phyloP scores from a whole-genome alignment of 1,140 invertebrate species.

The Uloborus diversus region DNA sequence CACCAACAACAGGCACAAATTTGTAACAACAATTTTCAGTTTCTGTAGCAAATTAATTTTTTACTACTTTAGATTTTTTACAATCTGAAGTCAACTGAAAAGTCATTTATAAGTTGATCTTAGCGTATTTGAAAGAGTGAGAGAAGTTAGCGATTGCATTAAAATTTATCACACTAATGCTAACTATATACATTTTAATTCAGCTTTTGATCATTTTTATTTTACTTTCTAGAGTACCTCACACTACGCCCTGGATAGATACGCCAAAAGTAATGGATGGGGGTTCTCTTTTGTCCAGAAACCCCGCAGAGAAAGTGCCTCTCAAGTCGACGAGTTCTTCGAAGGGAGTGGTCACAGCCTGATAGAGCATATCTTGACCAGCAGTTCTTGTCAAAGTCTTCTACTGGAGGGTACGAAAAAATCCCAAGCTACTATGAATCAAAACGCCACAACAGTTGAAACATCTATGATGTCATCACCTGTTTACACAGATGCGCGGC shows the following conservation, averaged over 20 bases:
- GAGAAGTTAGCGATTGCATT: neutral
- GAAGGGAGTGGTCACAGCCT: slow-evolving; percentile 61
- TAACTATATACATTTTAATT: neutral
- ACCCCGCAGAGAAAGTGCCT: slow-evolving; percentile 71
- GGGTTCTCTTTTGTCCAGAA: slow-evolving; percentile 61
- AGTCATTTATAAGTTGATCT: neutral
- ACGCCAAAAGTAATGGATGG: slow-evolving; percentile 25
- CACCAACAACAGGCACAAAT: too few species aligned
- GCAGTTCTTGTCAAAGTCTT: neutral
- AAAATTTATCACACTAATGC: neutral
- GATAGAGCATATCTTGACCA: neutral
- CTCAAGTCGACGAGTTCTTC: slow-evolving; percentile 77
- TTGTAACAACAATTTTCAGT: too few species aligned
- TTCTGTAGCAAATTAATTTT: too few species aligned
- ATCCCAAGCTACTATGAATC: neutral
- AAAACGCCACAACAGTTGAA: neutral
- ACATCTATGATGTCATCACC: neutral
- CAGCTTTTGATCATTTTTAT: neutral
- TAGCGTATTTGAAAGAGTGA: neutral
- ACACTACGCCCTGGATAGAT: slow-evolving; percentile 37
- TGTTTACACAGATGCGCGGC: too few species aligned
- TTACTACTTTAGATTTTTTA: too few species aligned
- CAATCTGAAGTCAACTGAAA: too few species aligned
- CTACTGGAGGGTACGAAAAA: neutral
- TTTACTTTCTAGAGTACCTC: neutral